Percentiles rank a stretch among this genome's conserved stretches.
These are phyloP conservation scores for Heterotilapia buettikoferi DNA, from an alignment of 2,113 vertebrate species.

Conservation along the genomic window DNA sequence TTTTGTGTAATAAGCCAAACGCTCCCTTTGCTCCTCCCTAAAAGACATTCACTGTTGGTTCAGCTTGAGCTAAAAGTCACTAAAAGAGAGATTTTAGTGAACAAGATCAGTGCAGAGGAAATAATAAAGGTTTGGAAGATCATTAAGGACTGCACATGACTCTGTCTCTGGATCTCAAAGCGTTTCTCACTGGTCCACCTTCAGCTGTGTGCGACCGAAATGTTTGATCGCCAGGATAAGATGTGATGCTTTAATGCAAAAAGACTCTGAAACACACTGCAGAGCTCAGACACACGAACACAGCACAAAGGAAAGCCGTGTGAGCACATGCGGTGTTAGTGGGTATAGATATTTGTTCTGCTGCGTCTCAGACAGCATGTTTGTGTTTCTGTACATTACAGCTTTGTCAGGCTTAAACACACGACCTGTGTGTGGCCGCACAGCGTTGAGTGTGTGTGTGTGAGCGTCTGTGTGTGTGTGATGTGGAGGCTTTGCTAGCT, in stretches of 20 bases:
- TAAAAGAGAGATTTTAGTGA: not conserved
- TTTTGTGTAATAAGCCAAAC: not conserved
- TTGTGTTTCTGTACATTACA: not conserved
- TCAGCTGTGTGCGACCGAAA: not conserved
- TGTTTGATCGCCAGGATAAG: not conserved
- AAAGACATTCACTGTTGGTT: not conserved
- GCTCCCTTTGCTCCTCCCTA: not conserved
- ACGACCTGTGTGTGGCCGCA: not conserved
- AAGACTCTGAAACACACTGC: not conserved
- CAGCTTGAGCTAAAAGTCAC: not conserved
- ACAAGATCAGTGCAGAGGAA: not conserved
- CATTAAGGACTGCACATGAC: not conserved
- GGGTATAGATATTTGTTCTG: not conserved
- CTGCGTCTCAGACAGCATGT: not conserved
- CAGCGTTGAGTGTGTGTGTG: not conserved
- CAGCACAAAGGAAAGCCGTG: not conserved
- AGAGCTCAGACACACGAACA: not conserved
- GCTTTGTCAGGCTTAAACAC: not conserved
- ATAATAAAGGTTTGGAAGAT: not conserved
- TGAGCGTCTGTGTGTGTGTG: not conserved
- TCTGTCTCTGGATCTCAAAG: not conserved
- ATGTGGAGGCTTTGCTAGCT: not conserved
- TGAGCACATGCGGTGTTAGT: not conserved
- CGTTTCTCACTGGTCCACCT: not conserved
- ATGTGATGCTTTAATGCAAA: not conserved